phyloP scores from a whole-genome alignment of 2,888 invertebrate genomes.

The Tuberolachnus salignus region DNA sequence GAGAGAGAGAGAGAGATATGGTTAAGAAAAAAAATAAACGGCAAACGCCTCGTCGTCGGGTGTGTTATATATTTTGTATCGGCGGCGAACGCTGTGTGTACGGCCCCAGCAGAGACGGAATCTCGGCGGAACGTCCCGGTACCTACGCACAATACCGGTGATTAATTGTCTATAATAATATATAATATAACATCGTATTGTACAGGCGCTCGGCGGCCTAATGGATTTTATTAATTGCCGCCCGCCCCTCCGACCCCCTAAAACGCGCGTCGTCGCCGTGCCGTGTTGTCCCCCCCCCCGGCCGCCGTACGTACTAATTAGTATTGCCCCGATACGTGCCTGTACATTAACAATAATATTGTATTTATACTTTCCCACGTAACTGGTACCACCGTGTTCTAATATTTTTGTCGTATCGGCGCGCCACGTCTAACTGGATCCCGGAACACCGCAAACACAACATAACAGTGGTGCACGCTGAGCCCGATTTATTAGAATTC shows the following conservation, averaged over 20 bases:
- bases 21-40: slow-evolving; percentile 19
- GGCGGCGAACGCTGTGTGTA: background rate
- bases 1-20: background rate
- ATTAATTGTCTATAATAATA: slow-evolving; percentile 42
- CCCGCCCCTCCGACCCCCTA: background rate
- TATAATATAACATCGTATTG: no score
- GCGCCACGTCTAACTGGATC: slow-evolving; percentile 43
- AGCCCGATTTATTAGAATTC: no score
- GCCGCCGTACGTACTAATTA: no score
- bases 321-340: no score
- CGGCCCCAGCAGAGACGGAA: background rate
- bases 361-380: no score
- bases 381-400: no score
- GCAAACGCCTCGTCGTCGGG: background rate
- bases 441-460: slow-evolving; percentile 22
- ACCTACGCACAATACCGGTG: slow-evolving; percentile 51
- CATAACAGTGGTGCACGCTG: no score
- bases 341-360: slow-evolving; percentile 23
- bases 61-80: background rate
- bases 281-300: no score
- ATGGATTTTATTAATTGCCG: slow-evolving; percentile 57
- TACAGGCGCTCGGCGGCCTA: slow-evolving; percentile 20
- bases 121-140: background rate
- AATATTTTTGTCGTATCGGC: slow-evolving; percentile 33
- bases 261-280: background rate